Conservation (phyloP, 2,888 invertebrate species). For the Neoitamus cyanurus region DNA sequence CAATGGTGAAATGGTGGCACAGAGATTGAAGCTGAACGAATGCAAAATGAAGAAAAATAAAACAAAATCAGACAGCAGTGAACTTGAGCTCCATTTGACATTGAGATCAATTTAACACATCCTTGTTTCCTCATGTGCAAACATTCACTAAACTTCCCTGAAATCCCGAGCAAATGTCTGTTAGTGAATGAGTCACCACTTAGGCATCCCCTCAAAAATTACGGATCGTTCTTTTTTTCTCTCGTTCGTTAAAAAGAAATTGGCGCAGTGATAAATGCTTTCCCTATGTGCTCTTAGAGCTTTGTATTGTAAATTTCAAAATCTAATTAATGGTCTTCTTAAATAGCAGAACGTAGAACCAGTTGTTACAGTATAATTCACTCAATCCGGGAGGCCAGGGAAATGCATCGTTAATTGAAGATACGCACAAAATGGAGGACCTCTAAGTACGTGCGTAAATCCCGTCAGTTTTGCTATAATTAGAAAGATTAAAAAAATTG, state of each 20-base stretch:
- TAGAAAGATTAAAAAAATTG: background rate
- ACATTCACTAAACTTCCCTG: background rate
- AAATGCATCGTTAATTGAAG: background rate
- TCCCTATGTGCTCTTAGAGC: background rate
- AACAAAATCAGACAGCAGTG: background rate
- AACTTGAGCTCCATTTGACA: background rate
- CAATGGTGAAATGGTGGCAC: background rate
- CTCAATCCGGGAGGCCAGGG: background rate
- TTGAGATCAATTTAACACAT: background rate
- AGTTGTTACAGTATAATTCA: conserved; percentile 16
- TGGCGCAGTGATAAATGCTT: background rate
- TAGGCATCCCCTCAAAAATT: background rate
- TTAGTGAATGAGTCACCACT: background rate
- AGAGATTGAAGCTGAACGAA: background rate
- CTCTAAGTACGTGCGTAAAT: background rate
- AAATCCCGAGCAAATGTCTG: background rate
- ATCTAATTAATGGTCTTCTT: background rate
- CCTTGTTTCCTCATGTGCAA: background rate
- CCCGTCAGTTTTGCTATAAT: background rate
- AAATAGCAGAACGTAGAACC: background rate
- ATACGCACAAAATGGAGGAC: background rate
- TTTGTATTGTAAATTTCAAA: background rate
- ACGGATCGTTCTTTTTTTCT: background rate
- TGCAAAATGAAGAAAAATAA: background rate
- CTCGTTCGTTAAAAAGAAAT: background rate